phyloP scores from a whole-genome alignment of 64 coral and sea anemone species.

The Pachyseris speciosa region DNA sequence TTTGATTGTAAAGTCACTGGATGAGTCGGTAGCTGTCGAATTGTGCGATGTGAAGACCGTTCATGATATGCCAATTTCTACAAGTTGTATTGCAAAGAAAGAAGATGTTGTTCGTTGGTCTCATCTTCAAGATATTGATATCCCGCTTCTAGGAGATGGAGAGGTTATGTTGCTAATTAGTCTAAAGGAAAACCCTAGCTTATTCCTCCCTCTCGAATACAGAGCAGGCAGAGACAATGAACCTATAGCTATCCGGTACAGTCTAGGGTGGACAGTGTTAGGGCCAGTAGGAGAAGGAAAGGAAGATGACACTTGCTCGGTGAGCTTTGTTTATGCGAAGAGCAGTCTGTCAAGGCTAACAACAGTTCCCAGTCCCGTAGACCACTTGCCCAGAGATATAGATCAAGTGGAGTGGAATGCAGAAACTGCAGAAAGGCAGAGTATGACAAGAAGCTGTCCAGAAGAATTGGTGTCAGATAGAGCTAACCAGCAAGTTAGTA shows the following conservation, averaged over 20 bases:
- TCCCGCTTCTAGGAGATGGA: background rate
- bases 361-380: background rate
- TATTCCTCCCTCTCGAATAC: conserved; percentile 66
- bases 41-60: conserved; percentile 35
- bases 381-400: background rate
- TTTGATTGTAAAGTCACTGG: conserved; percentile 2
- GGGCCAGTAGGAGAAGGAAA: conserved; percentile 15
- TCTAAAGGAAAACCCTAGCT: conserved; percentile 38
- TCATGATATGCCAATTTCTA: conserved; percentile 18
- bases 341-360: background rate
- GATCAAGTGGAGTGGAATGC: background rate
- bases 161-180: conserved; percentile 48
- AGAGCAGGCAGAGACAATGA: background rate
- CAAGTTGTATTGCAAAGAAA: background rate
- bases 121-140: conserved; percentile 9
- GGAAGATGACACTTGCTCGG: background rate
- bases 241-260: conserved; percentile 63
- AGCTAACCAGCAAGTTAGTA: too few relatives aligned
- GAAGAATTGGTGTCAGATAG: too few relatives aligned
- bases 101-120: background rate
- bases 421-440: background rate
- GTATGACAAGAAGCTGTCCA: background rate
- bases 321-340: background rate
- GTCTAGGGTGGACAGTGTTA: conserved; percentile 49
- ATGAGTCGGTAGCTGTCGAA: conserved; percentile 7